phyloP scores from a whole-genome alignment of 2,797 vertebrate genomes.

The Glossophaga mutica region DNA sequence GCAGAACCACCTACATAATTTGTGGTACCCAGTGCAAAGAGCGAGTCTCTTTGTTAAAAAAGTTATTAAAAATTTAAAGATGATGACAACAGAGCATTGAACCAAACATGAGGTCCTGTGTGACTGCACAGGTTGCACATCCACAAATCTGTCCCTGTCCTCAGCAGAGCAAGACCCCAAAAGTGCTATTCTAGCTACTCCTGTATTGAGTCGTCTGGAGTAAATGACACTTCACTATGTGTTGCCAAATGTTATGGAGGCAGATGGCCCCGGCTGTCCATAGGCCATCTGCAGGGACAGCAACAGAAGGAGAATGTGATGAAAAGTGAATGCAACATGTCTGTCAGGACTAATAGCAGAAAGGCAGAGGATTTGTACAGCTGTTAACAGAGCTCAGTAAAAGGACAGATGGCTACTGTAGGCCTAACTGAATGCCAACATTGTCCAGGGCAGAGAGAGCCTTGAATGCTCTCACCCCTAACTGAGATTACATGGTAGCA shows the following conservation, averaged over 20 bases:
- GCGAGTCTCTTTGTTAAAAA: not conserved
- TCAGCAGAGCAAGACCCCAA: not conserved
- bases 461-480: not conserved
- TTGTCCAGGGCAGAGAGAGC: not conserved
- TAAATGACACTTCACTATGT: not conserved
- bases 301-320: slow-evolving; percentile 2
- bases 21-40: not conserved
- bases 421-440: not conserved
- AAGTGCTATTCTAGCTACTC: not conserved
- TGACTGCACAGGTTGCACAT: not conserved
- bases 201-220: not conserved
- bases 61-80: not conserved
- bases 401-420: not conserved
- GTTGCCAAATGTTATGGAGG: not conserved
- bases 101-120: not conserved
- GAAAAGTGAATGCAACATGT: not conserved
- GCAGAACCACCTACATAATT: not conserved
- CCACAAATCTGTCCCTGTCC: not conserved
- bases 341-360: not conserved
- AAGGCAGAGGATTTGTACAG: not conserved
- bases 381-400: not conserved
- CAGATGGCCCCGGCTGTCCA: not conserved
- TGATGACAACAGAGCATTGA: not conserved
- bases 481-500: not conserved
- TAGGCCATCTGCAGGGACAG: not conserved